Evolutionary conservation across 1,140 invertebrate species (phyloP).

Genomic region (Globodera rostochiensis): DNA sequence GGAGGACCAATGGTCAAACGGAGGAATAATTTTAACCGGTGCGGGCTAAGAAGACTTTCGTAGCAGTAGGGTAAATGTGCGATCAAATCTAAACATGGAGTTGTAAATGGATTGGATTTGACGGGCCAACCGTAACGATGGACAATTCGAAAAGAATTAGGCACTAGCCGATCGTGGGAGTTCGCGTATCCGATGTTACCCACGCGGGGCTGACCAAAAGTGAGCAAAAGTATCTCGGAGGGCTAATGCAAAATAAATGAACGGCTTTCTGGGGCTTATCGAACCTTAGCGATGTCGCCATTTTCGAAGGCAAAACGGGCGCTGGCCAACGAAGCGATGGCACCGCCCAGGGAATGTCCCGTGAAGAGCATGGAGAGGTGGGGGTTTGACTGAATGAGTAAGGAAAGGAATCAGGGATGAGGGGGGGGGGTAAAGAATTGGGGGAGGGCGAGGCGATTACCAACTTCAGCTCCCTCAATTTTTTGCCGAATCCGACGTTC

Average conservation of each 20-base stretch:
- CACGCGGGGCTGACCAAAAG: conserved; percentile 54
- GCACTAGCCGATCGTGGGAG: conserved; percentile 47
- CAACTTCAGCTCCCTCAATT: conserved; percentile 37
- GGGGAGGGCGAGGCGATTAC: background rate
- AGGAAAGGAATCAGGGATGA: background rate
- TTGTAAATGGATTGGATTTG: too few species aligned
- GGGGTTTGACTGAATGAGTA: conserved; percentile 32
- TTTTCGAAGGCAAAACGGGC: conserved; percentile 53
- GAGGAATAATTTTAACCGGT: background rate
- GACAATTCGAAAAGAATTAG: conserved; percentile 50
- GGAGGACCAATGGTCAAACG: background rate
- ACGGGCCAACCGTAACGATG: conserved; percentile 40
- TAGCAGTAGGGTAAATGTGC: conserved; percentile 55
- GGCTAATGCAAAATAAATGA: conserved; percentile 10
- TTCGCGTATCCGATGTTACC: conserved; percentile 50
- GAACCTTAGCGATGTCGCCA: conserved; percentile 2
- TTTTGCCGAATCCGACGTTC: conserved; percentile 38
- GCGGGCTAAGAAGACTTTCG: conserved; percentile 32
- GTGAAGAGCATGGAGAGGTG: conserved; percentile 45
- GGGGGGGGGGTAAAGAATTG: background rate
- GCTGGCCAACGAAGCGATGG: conserved; percentile 50
- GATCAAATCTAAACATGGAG: conserved; percentile 35
- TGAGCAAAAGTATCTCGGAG: conserved; percentile 31
- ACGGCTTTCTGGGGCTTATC: background rate
- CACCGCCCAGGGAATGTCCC: conserved; percentile 52